Base-by-base conservation (phyloP, 2,888 invertebrate genomes). In the Drosophila paramelanica region DNA sequence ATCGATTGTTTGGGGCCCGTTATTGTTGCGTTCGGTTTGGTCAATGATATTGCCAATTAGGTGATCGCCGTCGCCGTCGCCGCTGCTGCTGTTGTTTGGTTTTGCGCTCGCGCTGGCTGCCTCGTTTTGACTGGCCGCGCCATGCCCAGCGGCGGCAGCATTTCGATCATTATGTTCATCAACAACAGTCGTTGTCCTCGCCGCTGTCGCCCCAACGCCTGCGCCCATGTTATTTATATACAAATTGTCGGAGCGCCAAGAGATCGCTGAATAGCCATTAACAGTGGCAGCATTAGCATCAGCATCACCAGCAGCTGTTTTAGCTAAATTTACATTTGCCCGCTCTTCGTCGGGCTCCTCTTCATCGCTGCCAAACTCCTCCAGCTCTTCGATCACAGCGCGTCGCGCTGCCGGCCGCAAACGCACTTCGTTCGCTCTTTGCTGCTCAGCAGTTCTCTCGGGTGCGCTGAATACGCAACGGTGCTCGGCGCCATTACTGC, bases 101-200 rank as follows among this genome's bases (percentile, higher is more conserved):
- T 78, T 73, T 59, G 77, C 74, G 68, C 61, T 77, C 84, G 71
- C 83, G 82, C 78, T 86, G 82, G 83, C 80, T 84, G 83, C 80
- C 88, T 89, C 90, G 89, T 88, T 90, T 89, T 79, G 86, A 91
- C 90, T 91, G 83, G 62, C 64, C 52, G 70, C 60, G 11, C 60
- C 68, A 62, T 62, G 68, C 72, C 70, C 71, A 84, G 56, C 77
- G 62, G 50, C 57, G 47, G 20, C 43, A 62, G 51, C 76, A 75
- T 73, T 78, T 78, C 80, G 80, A 80, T 80, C 82, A 62, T 67
- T 62, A 58, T 73, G 50, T 52, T 74, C 73, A 71, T 70, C 71
- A 71, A 53, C 72, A 74, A 61, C 62, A 69, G 61, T 69, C 67
- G 77, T 62, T 62, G 80, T 72, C 74, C 67, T 71, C 77, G 69